phyloP scores from a whole-genome alignment of 2,888 invertebrate species.

The Limnephilus lunatus region DNA sequence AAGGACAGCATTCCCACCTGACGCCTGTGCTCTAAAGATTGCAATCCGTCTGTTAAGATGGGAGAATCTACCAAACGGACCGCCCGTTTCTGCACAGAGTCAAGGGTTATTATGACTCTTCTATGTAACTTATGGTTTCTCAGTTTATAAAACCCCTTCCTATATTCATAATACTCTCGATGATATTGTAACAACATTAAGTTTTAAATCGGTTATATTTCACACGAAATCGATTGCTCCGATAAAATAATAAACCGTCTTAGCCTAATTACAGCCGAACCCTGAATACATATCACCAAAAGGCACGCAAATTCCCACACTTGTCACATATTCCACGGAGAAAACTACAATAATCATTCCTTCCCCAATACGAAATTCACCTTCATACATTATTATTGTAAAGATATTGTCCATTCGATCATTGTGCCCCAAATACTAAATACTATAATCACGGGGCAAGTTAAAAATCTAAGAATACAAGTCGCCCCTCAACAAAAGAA shows the following conservation, averaged over 20 bases:
- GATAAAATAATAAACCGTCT: conserved; percentile 15
- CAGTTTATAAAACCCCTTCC: too few relatives aligned
- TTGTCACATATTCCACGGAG: conserved; percentile 42
- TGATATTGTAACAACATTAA: not conserved
- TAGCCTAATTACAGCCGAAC: not conserved
- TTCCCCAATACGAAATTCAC: conserved; percentile 7
- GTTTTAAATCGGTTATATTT: not conserved
- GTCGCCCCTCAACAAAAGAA: conserved; percentile 46
- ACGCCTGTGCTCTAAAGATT: too few relatives aligned
- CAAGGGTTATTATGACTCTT: too few relatives aligned
- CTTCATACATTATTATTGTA: not conserved
- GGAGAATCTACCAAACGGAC: too few relatives aligned
- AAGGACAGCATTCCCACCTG: too few relatives aligned
- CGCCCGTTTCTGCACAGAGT: too few relatives aligned
- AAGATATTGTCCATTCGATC: not conserved
- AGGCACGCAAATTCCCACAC: conserved; percentile 50
- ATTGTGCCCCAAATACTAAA: conserved; percentile 28
- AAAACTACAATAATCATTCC: not conserved
- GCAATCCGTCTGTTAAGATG: too few relatives aligned
- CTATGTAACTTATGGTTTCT: too few relatives aligned
- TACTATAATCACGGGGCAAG: conserved; percentile 25
- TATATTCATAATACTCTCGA: too few relatives aligned
- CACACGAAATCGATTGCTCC: not conserved
- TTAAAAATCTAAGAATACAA: conserved; percentile 50
- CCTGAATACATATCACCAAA: not conserved